Conservation (phyloP, 2,797 vertebrate genomes). For the Ptychobarbus kaznakovi region DNA sequence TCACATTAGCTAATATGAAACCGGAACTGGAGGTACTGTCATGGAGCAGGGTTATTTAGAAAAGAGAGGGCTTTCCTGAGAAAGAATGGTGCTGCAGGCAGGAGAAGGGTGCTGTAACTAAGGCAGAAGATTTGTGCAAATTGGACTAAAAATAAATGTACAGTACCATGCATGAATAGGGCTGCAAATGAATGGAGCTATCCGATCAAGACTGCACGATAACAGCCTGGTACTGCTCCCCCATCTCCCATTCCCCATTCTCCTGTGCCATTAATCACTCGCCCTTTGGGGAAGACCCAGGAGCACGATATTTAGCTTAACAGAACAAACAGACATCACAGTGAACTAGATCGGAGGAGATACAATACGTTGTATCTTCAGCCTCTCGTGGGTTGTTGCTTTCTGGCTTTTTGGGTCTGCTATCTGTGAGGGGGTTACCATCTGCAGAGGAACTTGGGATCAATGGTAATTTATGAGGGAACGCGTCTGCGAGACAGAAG, state of each 20-base stretch:
- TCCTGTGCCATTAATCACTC: constrained; percentile 49
- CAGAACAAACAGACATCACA: constrained; percentile 42
- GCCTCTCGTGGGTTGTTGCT: background rate
- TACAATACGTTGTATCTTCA: background rate
- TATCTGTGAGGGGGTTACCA: background rate
- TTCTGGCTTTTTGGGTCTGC: constrained; percentile 1
- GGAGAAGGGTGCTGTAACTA: constrained; percentile 38
- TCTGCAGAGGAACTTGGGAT: constrained; percentile 16
- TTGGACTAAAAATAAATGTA: constrained; percentile 61
- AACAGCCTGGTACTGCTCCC: constrained; percentile 35
- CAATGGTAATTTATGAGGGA: constrained; percentile 23
- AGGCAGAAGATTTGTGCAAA: constrained; percentile 53
- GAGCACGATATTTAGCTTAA: constrained; percentile 46
- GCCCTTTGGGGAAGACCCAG: constrained; percentile 38
- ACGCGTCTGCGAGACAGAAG: background rate
- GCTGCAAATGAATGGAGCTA: constrained; percentile 53
- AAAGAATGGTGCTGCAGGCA: constrained; percentile 40
- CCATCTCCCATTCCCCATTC: constrained; percentile 19
- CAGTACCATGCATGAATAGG: constrained; percentile 42
- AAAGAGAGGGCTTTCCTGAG: constrained; percentile 55
- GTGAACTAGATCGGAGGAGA: constrained; percentile 19
- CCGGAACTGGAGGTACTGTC: constrained; percentile 29
- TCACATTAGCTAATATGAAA: constrained; percentile 22
- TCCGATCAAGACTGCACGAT: constrained; percentile 39
- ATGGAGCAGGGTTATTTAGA: constrained; percentile 40